Conservation (phyloP, 1,140 invertebrate genomes). For the Holcopasites calliopsidis region DNA sequence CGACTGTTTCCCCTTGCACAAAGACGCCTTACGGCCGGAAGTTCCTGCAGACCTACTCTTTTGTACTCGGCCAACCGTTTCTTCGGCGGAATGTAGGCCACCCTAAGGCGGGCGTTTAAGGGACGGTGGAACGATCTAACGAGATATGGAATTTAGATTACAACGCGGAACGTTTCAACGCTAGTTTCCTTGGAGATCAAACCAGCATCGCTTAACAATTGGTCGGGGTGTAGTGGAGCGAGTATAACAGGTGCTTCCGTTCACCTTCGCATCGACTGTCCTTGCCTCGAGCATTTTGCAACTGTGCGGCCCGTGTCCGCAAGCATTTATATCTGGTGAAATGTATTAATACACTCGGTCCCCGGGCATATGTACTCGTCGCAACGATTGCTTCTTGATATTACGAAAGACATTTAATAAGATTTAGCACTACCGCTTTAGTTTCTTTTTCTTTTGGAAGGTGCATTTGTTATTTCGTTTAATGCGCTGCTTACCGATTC, state of each 20-base stretch:
- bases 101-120: neutral
- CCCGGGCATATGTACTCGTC: neutral
- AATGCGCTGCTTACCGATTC: too few species aligned
- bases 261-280: neutral
- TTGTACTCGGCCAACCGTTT: slow-evolving; percentile 2
- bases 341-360: slow-evolving; percentile 3
- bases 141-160: slow-evolving; percentile 52
- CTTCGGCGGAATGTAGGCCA: slow-evolving; percentile 3
- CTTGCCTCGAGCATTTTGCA: too few species aligned
- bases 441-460: too few species aligned
- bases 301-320: neutral
- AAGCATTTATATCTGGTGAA: neutral
- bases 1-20: neutral
- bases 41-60: neutral
- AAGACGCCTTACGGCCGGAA: neutral
- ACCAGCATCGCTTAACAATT: slow-evolving; percentile 48
- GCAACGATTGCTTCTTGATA: too few species aligned
- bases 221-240: slow-evolving; percentile 35
- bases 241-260: slow-evolving; percentile 44
- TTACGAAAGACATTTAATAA: too few species aligned
- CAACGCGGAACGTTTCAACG: slow-evolving; percentile 30
- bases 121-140: slow-evolving; percentile 19
- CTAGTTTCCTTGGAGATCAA: slow-evolving; percentile 51
- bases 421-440: too few species aligned
- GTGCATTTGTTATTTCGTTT: too few species aligned